phyloP scores from a whole-genome alignment of 1,140 invertebrate species.

The Pollicipes pollicipes region DNA sequence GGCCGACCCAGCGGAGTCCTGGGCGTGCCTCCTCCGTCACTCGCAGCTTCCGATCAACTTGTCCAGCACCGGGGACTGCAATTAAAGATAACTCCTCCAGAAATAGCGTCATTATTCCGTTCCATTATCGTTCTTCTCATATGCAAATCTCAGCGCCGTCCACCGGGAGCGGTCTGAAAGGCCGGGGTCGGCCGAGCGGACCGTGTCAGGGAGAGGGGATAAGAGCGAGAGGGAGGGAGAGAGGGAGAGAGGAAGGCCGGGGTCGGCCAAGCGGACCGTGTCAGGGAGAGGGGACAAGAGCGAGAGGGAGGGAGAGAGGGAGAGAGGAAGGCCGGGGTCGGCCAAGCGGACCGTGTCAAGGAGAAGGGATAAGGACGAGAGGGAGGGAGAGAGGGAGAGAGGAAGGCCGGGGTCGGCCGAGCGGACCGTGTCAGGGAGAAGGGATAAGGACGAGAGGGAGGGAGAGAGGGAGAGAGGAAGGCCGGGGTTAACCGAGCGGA shows the following conservation, averaged over 20 bases:
- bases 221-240: background rate
- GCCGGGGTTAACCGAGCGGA: background rate
- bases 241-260: background rate
- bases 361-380: too few relatives aligned
- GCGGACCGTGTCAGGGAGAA: too few relatives aligned
- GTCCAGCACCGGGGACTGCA: background rate
- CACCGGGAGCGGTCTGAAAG: background rate
- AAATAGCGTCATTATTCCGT: background rate
- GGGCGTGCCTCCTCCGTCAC: too few relatives aligned
- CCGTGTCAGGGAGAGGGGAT: background rate
- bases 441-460: background rate
- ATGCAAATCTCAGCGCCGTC: background rate
- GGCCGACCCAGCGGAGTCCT: too few relatives aligned
- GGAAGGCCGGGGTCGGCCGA: too few relatives aligned
- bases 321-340: background rate
- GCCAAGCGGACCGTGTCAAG: background rate
- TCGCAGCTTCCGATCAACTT: background rate
- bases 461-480: background rate
- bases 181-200: too few relatives aligned
- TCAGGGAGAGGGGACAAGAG: too few relatives aligned
- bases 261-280: too few relatives aligned
- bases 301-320: background rate
- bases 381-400: too few relatives aligned
- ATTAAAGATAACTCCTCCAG: constrained; percentile 2
- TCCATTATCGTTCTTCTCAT: constrained; percentile 1